phyloP scores from a whole-genome alignment of 2,113 vertebrate genomes.

The Triplophysa siluroides region DNA sequence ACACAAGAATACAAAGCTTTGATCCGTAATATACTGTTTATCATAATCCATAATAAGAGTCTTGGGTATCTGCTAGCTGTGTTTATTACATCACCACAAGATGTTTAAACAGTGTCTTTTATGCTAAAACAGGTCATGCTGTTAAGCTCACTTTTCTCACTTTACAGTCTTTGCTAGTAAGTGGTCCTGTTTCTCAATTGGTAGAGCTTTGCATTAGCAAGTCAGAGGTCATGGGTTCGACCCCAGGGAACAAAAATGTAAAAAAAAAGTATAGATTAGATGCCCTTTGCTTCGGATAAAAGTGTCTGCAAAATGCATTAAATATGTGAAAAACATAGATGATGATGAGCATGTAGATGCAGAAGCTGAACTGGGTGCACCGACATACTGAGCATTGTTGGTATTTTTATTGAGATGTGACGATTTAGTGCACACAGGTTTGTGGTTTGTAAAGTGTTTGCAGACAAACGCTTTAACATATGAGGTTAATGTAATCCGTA shows the following conservation, averaged over 20 bases:
- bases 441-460: not conserved
- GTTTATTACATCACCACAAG: not conserved
- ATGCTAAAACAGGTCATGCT: not conserved
- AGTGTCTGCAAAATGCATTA: too few species aligned
- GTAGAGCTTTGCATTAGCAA: not conserved
- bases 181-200: not conserved
- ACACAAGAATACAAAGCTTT: not conserved
- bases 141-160: not conserved
- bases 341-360: too few species aligned
- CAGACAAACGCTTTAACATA: not conserved
- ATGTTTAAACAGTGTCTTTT: not conserved
- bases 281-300: too few species aligned
- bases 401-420: not conserved
- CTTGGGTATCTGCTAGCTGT: not conserved
- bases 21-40: not conserved
- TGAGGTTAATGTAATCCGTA: slow-evolving; percentile 21
- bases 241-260: too few species aligned
- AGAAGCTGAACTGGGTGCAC: too few species aligned
- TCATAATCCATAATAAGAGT: not conserved
- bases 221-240: too few species aligned
- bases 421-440: not conserved
- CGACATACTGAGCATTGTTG: too few species aligned
- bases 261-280: too few species aligned
- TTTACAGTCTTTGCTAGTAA: not conserved
- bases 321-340: too few species aligned